phyloP scores from a whole-genome alignment of 2,888 invertebrate genomes.

The Melangyna quadrimaculata region DNA sequence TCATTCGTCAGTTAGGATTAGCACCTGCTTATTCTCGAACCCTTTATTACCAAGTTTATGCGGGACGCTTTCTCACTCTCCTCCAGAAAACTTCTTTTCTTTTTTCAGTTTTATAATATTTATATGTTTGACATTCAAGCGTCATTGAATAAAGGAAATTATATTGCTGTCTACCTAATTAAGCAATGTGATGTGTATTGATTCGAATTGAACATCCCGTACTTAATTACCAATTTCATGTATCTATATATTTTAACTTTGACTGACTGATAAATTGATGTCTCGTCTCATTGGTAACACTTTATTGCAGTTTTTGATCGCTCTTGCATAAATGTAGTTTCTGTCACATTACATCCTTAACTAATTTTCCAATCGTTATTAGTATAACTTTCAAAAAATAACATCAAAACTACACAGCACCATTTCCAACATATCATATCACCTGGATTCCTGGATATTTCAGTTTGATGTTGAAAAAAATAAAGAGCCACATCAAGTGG shows the following conservation, averaged over 20 bases:
- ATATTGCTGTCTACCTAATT: too few relatives aligned
- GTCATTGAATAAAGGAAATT: not conserved
- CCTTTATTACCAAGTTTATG: too few relatives aligned
- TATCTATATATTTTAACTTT: not conserved
- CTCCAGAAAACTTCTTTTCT: too few relatives aligned
- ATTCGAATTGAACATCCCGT: too few relatives aligned
- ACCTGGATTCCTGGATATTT: not conserved
- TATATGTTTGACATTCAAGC: too few relatives aligned
- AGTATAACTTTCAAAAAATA: not conserved
- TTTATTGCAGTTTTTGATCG: not conserved
- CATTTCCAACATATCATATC: not conserved
- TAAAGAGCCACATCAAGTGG: constrained; percentile 37
- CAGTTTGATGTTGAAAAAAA: not conserved
- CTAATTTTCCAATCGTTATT: not conserved
- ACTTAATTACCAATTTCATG: not conserved
- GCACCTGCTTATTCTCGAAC: too few relatives aligned
- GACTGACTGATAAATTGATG: not conserved
- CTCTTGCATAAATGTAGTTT: not conserved
- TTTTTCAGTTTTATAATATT: too few relatives aligned
- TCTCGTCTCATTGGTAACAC: not conserved
- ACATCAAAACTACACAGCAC: not conserved
- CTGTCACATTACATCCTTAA: not conserved
- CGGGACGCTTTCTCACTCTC: too few relatives aligned
- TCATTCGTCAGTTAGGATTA: too few relatives aligned
- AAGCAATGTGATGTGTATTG: too few relatives aligned